Conservation (phyloP, 1,140 invertebrate species). For the Diabrotica undecimpunctata region DNA sequence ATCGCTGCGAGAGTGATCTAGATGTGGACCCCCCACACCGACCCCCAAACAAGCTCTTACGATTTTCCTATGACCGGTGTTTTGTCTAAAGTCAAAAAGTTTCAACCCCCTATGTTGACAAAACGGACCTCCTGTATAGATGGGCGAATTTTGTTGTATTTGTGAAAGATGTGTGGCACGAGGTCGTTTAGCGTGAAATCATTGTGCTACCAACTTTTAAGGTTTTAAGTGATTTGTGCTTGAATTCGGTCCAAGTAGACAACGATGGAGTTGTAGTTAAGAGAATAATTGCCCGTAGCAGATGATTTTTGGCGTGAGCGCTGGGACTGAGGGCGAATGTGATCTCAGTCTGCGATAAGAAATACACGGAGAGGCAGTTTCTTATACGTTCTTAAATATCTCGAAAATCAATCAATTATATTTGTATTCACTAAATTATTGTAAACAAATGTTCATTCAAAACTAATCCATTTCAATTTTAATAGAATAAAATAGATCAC, state of each 20-base stretch:
- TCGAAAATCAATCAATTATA: too few relatives aligned
- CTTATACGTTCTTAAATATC: too few relatives aligned
- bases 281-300: conserved; percentile 16
- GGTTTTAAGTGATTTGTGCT: too few relatives aligned
- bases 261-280: conserved; percentile 1
- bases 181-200: conserved; percentile 28
- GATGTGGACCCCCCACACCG: conserved; percentile 22
- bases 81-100: conserved; percentile 35
- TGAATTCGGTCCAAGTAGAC: too few relatives aligned
- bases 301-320: conserved; percentile 8
- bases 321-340: too few relatives aligned
- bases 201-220: neutral
- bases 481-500: too few relatives aligned
- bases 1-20: conserved; percentile 12
- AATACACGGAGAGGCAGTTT: too few relatives aligned
- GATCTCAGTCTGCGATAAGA: too few relatives aligned
- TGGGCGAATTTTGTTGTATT: conserved; percentile 13
- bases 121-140: conserved; percentile 30
- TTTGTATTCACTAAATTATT: too few relatives aligned
- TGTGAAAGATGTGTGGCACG: conserved; percentile 20
- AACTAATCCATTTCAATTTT: too few relatives aligned
- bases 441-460: too few relatives aligned
- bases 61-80: conserved; percentile 19
- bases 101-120: conserved; percentile 29
- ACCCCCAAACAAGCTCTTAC: conserved; percentile 26